A percentile compares a stretch with the other conserved stretches of the same genome.
phyloP scores from a whole-genome alignment of 2,888 invertebrate genomes.

The Koerneria pararmatus region DNA sequence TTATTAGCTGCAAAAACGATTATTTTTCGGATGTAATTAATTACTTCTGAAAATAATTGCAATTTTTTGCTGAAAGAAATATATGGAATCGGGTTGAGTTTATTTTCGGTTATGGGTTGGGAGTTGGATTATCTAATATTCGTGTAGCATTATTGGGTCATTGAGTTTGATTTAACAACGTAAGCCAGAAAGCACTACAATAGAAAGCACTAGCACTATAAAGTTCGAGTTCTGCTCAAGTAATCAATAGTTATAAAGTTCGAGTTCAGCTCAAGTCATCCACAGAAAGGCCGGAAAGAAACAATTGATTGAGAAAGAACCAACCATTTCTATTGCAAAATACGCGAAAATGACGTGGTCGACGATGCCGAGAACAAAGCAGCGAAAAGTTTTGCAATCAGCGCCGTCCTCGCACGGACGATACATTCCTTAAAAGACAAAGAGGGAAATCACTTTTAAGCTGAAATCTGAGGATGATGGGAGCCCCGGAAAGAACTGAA shows the following conservation, averaged over 20 bases:
- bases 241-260: neutral
- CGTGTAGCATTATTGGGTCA: too few relatives aligned
- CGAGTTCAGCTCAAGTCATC: too few relatives aligned
- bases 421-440: conserved; percentile 79
- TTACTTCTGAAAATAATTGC: conserved; percentile 1
- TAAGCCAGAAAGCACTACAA: too few relatives aligned
- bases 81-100: too few relatives aligned
- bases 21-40: neutral
- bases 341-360: conserved; percentile 93
- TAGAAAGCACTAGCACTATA: neutral
- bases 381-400: conserved; percentile 68
- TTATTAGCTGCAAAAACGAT: conserved; percentile 69
- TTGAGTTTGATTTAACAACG: too few relatives aligned
- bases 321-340: conserved; percentile 88
- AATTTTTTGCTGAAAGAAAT: conserved; percentile 4
- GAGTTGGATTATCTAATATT: too few relatives aligned
- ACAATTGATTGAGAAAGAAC: neutral
- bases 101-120: too few relatives aligned
- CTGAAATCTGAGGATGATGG: too few relatives aligned
- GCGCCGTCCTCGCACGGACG: conserved; percentile 91
- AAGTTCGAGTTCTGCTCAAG: neutral
- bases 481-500: too few relatives aligned
- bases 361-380: conserved; percentile 73
- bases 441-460: too few relatives aligned
- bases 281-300: neutral